Evolutionary conservation across 2,888 invertebrate genomes (phyloP), one percentile per base, ranked within the genome.

Genomic region (Malacosoma neustria): DNA sequence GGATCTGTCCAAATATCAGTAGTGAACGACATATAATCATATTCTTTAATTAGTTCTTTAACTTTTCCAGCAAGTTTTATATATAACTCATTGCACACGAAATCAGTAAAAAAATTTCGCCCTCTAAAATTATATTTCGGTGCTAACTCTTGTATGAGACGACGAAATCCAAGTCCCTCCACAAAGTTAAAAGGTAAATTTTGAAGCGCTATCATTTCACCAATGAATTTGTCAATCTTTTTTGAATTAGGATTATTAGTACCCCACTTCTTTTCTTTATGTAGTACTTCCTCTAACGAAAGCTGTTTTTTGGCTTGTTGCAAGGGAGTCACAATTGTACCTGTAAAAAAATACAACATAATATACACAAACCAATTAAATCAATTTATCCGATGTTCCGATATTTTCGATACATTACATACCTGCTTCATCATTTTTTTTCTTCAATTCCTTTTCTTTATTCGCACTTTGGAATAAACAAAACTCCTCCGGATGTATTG

Each of bases 141-240:
- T 34, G 39, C 31, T 34, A 40, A 37, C 34, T 36, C 33, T 13
- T 48, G 34, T 41, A 46, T 43, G 32, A 46, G 14, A 41, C 48
- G 35, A 11, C 44, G 42, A 46, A 46, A 48, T 33, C 43, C 48
- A 35, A 30, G 39, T 37, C 41, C 42, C 38, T 49, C 49, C 13
- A 49, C 45, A 41, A 49, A 49, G 41, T 42, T 7, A 36, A 49
- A 47, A 12, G 49, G 43, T 35, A 45, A 36, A 36, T 49, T 37
- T 13, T 47, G 43, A 13, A 49, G 30, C 30, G 49, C 49, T 38
- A 49, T 47, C 49, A 49, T 49, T 44, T 47, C 49, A 30, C 34
- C 36, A 42, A 49, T 47, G 36, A 29, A 22, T 34, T 34, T 14
- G 34, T 48, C 43, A 4, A 49, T 41, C 45, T 46, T 32, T 32